Percentiles rank a stretch among this genome's conserved stretches.
These are phyloP conservation scores for Sakesphorus luctuosus DNA, from an alignment of 2,113 vertebrate species.

Conservation along the genomic window DNA sequence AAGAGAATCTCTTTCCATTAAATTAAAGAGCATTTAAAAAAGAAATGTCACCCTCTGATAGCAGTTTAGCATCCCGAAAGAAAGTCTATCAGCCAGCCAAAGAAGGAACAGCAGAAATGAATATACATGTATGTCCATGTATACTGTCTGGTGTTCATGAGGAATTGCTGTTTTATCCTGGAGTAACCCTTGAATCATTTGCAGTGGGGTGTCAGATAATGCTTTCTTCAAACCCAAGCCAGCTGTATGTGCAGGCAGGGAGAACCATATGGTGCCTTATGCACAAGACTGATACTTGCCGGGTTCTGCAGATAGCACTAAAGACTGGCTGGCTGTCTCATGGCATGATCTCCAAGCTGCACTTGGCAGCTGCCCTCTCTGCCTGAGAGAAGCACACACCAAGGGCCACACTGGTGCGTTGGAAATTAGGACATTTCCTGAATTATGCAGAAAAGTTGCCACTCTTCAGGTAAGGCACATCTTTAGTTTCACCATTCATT, in stretches of 20 bases:
- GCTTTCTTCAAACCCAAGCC: background rate
- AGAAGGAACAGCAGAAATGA: background rate
- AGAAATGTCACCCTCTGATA: background rate
- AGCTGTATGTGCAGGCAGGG: background rate
- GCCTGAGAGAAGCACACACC: background rate
- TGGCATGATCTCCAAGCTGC: background rate
- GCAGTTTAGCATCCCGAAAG: background rate
- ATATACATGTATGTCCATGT: background rate
- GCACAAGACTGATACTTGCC: background rate
- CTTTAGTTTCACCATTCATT: background rate
- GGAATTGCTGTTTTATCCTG: conserved; percentile 18
- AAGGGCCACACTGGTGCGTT: background rate
- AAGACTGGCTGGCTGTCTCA: background rate
- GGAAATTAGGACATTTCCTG: background rate
- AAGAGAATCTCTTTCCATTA: background rate
- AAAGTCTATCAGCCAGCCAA: background rate
- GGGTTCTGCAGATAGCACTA: background rate
- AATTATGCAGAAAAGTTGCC: background rate
- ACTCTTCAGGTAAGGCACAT: background rate
- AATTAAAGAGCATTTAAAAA: background rate
- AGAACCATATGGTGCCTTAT: background rate
- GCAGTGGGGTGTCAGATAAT: background rate
- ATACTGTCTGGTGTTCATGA: background rate
- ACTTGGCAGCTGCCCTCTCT: background rate
- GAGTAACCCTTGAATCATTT: background rate